Evolutionary conservation across 2,888 invertebrate genomes (phyloP).

Genomic region (Miltochrista miniata): DNA sequence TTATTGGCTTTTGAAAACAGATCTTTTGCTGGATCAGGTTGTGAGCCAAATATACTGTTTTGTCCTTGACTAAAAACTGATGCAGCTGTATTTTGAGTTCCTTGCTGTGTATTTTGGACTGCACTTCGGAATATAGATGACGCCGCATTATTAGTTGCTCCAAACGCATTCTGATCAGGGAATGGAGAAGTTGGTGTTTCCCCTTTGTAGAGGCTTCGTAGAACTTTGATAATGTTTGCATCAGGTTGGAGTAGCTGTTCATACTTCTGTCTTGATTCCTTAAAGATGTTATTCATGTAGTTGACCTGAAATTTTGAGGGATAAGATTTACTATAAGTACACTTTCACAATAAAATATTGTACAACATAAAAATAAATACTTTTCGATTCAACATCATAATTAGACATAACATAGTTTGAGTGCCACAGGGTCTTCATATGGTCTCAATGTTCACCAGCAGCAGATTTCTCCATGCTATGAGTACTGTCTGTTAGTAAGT

Average conservation of each 20-base stretch:
- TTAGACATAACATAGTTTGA: no score
- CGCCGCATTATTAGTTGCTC: conserved; percentile 42
- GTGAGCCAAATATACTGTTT: conserved; percentile 23
- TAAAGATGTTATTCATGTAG: conserved; percentile 56
- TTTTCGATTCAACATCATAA: no score
- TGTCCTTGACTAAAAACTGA: conserved; percentile 41
- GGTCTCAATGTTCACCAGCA: no score
- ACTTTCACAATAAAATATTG: no score
- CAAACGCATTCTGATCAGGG: conserved; percentile 22
- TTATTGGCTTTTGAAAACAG: conserved; percentile 29
- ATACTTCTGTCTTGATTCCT: conserved; percentile 58
- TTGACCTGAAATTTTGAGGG: conserved; percentile 53
- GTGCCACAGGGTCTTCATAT: no score
- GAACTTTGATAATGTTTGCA: conserved; percentile 44
- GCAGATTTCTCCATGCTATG: no score
- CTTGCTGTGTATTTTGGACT: conserved; percentile 41
- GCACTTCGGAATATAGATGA: conserved; percentile 65
- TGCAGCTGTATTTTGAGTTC: conserved; percentile 22
- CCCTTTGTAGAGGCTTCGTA: conserved; percentile 60
- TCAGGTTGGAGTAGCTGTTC: conserved; percentile 56
- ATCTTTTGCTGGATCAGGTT: conserved; percentile 28
- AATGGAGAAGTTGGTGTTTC: conserved; percentile 56
- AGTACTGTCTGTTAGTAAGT: no score
- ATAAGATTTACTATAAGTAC: no score
- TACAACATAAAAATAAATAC: no score